Evolutionary conservation across 2,113 vertebrate genomes (phyloP), one percentile per base, ranked within the genome.

Genomic region (Marmota monax): DNA sequence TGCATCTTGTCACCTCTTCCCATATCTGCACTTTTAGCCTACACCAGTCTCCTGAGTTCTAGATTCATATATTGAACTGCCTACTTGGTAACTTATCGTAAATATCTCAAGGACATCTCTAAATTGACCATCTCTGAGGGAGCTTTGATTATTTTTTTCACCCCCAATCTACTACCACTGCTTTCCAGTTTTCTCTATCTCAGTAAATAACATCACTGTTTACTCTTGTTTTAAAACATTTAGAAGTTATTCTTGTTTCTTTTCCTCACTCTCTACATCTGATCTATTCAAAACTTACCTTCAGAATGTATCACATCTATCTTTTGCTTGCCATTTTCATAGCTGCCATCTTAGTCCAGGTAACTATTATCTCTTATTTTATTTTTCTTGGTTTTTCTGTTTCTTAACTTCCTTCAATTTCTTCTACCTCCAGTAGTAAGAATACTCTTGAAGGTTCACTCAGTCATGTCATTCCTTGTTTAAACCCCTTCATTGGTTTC

Each of bases 51-150:
- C 78, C 63, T 39, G 58, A 29, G 34, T 77, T 78, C 70, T 74
- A 14, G 65, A 53, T 45, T 72, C 29, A 34, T 76, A 29, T 1
- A 16, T 79, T 84, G 29, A 80, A 0, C 42, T 63, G 48, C 63
- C 80, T 90, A 5, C 5, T 78, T 93, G 78, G 20, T 70, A 34
- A 67, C 45, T 96, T 96, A 69, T 69, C 42, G 78, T 92, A 39
- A 77, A 16, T 67, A 13, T 88, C 48, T 45, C 5, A n/a, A 58
- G 53, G 67, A n/a, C 29, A 37, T 89, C 79, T 92, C 29, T 39
- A 39, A n/a, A 69, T 67, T 23, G 48, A 63, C 37, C 11, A 51
- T 13, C 51, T 13, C 51, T 2, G 22, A 79, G 39, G 70, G 67
- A 83, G 63, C 34, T 74, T 88, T 42, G 25, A 12, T 27, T 4